Evolutionary conservation across 2,113 vertebrate species (phyloP).

Genomic region (Tragelaphus imberbis): DNA sequence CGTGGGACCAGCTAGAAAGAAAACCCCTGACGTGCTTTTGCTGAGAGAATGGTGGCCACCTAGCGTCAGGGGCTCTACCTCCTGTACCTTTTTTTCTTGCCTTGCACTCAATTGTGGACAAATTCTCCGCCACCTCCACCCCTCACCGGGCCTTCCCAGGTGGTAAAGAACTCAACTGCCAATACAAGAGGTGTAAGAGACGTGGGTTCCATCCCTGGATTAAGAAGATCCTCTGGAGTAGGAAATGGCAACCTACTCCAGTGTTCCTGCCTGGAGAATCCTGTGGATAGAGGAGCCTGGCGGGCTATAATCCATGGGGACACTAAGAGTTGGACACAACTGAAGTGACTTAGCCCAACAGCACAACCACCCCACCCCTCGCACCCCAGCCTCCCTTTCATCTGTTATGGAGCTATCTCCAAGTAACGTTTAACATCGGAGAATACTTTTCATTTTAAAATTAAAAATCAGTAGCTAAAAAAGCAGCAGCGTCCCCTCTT

Average conservation of each 20-base stretch:
- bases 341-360: background rate
- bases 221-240: background rate
- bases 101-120: background rate
- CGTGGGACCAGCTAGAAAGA: background rate
- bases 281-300: background rate
- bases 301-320: background rate
- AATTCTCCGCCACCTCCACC: background rate
- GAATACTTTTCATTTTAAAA: constrained; percentile 19
- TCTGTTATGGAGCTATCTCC: background rate
- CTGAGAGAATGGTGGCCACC: background rate
- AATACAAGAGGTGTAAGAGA: background rate
- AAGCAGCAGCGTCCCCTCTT: background rate
- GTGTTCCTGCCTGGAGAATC: background rate
- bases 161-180: background rate
- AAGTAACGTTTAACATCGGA: background rate
- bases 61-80: background rate
- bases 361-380: background rate
- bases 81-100: background rate
- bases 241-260: background rate
- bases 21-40: background rate
- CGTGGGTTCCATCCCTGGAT: background rate
- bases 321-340: background rate
- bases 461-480: constrained; percentile 16
- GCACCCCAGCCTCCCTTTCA: background rate
- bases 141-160: background rate